These are phyloP conservation scores for Zapornia atra DNA, from an alignment of 2,113 vertebrate genomes.

Conservation along the genomic window DNA sequence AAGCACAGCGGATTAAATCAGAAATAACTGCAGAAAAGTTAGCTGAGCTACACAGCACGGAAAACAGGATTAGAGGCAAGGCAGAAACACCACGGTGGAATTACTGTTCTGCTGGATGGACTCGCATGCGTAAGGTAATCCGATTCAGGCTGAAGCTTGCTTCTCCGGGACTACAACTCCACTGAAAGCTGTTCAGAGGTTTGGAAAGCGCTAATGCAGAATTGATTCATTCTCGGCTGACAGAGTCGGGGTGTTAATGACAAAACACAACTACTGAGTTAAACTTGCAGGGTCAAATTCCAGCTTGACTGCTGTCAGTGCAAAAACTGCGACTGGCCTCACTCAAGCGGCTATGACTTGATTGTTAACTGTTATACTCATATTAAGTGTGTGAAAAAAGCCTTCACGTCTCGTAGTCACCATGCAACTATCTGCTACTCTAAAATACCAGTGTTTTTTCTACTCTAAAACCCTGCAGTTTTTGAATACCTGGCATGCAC, in stretches of 20 bases:
- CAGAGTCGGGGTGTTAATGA: neutral
- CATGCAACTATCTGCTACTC: neutral
- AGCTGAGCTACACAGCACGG: neutral
- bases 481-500: neutral
- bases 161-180: neutral
- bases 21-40: neutral
- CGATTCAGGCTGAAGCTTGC: neutral
- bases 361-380: neutral
- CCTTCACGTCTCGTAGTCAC: neutral
- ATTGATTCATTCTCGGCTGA: conserved; percentile 4
- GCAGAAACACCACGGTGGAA: neutral
- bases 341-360: neutral
- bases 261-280: accelerated
- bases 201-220: neutral
- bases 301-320: neutral
- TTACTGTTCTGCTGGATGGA: conserved; percentile 26
- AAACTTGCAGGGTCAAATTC: neutral
- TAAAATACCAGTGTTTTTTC: neutral
- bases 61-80: conserved; percentile 40
- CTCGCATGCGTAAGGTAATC: neutral
- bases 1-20: neutral
- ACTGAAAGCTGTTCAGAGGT: neutral
- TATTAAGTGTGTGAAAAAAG: neutral
- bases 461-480: neutral
- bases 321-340: neutral